Evolutionary conservation across 2,113 vertebrate species (phyloP).

Genomic region (Bolborhynchus lineola): DNA sequence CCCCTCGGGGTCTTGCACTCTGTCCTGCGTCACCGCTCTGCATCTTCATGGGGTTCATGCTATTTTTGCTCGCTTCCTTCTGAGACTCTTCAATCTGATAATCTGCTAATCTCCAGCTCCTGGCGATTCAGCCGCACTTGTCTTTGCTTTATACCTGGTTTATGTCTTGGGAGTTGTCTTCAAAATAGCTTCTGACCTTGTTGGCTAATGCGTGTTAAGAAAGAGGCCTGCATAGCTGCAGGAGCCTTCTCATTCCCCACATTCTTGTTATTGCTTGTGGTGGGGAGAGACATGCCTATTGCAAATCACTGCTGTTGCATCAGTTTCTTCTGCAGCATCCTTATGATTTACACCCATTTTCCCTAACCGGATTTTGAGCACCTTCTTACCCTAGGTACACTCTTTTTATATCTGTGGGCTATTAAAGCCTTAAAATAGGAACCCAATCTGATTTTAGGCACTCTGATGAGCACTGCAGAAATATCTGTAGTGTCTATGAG

Average conservation of each 20-base stretch:
- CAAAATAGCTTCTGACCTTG: slow-evolving; percentile 52
- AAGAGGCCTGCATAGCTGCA: neutral
- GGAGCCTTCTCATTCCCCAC: neutral
- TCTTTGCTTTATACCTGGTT: slow-evolving; percentile 46
- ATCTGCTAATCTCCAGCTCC: slow-evolving; percentile 54
- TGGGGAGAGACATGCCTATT: neutral
- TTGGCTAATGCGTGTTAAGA: slow-evolving; percentile 1
- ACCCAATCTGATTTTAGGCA: neutral
- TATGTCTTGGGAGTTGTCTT: neutral
- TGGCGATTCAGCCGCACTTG: neutral
- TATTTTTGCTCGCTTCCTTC: slow-evolving; percentile 8
- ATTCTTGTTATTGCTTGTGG: neutral
- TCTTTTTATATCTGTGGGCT: neutral
- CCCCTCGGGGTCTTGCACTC: neutral
- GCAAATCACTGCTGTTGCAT: neutral
- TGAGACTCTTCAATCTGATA: slow-evolving; percentile 47
- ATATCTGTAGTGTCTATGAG: neutral
- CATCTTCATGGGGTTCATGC: neutral
- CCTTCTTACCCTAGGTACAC: neutral
- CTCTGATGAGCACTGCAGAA: neutral
- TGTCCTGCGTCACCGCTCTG: neutral
- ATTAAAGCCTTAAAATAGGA: slow-evolving; percentile 30
- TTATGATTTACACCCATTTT: neutral
- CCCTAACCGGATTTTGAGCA: neutral
- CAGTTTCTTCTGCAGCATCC: neutral